Evolutionary conservation across 2,888 invertebrate species (phyloP), one percentile per base, ranked within the genome.

Genomic region (Rhagonycha lutea): DNA sequence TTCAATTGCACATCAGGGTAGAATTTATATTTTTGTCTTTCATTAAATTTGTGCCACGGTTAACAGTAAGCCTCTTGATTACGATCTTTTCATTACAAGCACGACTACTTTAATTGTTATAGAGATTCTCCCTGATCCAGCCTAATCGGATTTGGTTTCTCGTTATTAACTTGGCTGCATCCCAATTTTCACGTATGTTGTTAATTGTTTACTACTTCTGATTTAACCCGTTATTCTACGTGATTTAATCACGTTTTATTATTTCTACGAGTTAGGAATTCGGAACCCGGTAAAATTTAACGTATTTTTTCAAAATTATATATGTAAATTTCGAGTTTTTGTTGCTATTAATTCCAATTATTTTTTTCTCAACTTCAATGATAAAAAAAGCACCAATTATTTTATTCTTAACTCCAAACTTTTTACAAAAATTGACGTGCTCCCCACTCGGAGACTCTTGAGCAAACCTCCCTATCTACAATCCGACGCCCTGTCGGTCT

Each of bases 171-270:
- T 47, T 47, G 47, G 47, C 47, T 47, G 63, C 26, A 65, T 65
- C 63, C 47, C 18, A 65, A 65, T 65, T 65, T 65, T 65, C 63
- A 65, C 63, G 63, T 65, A 65, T 65, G 23, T 65, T 65, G 63
- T 65, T 65, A 65, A 65, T 65, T 65, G 63, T 24, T 65, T 18
- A 65, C n/a, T 23, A 12, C 63, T 65, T 65, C 26, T 24, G 24
- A 26, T 26, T 65, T 65, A 65, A 65, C 18, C 10, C 11, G 63
- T 8, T 65, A 24, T 24, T n/a, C 11, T 18, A 65, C 63, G 63
- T 18, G 63, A 65, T 65, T 47, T 47, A 5, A 65, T 65, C 11
- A 65, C 3, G 7, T 65, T 65, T 65, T 65, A 24, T 65, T 14
- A 10, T 65, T 24, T 12, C 7, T 8, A 24, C 1, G 11, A 11